A percentile compares a stretch with the other conserved stretches of the same genome.
phyloP scores from a whole-genome alignment of 2,113 vertebrate genomes.

The Choloepus hoffmanni region DNA sequence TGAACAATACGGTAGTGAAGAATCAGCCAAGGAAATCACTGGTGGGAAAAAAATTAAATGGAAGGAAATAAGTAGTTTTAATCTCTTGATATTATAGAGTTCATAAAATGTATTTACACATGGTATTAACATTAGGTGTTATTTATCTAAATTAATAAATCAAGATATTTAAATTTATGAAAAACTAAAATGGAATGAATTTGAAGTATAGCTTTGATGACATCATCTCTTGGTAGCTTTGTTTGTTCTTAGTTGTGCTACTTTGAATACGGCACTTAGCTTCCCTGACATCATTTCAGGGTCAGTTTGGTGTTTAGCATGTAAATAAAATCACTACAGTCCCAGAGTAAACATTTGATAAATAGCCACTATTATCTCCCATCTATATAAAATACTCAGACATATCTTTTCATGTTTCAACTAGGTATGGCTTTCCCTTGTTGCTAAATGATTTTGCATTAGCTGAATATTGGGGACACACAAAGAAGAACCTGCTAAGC shows the following conservation, averaged over 20 bases:
- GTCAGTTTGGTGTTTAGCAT: neutral
- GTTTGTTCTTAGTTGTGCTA: neutral
- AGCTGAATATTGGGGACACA: neutral
- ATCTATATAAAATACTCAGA: neutral
- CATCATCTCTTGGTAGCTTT: neutral
- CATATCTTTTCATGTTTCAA: neutral
- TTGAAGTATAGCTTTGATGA: neutral
- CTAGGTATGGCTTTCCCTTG: neutral
- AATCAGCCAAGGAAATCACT: neutral
- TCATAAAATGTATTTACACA: neutral
- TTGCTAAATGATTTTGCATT: neutral
- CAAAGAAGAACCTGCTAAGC: neutral
- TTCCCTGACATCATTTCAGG: neutral
- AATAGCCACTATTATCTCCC: neutral
- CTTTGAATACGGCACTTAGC: neutral
- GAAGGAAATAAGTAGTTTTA: neutral
- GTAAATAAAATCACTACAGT: neutral
- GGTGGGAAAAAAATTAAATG: neutral
- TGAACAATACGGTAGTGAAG: neutral
- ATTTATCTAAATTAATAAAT: neutral
- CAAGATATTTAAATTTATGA: neutral
- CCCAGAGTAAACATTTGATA: neutral
- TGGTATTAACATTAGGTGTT: neutral
- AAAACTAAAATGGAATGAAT: neutral
- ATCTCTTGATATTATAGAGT: neutral